A percentile compares a stretch with the other conserved stretches of the same genome.
phyloP scores from a whole-genome alignment of 2,113 vertebrate species.

The Scomber japonicus region DNA sequence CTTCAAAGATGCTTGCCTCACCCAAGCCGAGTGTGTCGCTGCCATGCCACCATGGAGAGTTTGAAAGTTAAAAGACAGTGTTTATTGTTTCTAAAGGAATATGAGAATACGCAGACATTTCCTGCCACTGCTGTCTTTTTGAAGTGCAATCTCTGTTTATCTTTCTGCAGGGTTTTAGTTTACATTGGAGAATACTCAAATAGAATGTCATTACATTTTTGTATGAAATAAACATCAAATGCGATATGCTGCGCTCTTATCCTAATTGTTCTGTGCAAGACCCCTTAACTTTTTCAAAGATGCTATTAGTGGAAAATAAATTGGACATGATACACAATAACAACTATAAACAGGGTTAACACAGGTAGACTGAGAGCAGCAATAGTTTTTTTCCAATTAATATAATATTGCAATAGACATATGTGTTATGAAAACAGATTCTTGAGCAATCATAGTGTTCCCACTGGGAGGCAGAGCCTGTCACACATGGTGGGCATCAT shows the following conservation, averaged over 20 bases:
- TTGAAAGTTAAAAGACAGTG: conserved; percentile 76
- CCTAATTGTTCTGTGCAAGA: conserved; percentile 46
- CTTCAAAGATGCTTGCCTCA: conserved; percentile 73
- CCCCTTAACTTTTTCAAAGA: conserved; percentile 51
- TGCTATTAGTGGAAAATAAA: conserved; percentile 50
- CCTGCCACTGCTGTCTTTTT: conserved; percentile 69
- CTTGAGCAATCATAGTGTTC: conserved; percentile 13
- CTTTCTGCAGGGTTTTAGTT: conserved; percentile 70
- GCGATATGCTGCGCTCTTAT: conserved; percentile 30
- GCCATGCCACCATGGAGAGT: conserved; percentile 67
- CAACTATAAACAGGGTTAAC: conserved; percentile 25
- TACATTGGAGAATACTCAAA: conserved; percentile 70
- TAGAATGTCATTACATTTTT: conserved; percentile 54
- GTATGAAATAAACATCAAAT: conserved; percentile 63
- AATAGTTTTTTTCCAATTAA: conserved; percentile 48
- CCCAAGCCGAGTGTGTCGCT: conserved; percentile 58
- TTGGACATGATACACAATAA: conserved; percentile 40
- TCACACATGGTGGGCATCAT: conserved; percentile 22
- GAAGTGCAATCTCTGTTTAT: conserved; percentile 77
- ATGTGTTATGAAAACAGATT: conserved; percentile 10
- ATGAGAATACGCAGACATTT: conserved; percentile 66
- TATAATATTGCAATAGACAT: conserved; percentile 9
- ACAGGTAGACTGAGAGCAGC: conserved; percentile 12
- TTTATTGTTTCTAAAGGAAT: conserved; percentile 82
- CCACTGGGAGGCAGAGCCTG: conserved; percentile 4